A percentile compares a stretch with the other conserved stretches of the same genome.
Evolutionary conservation across 37 sponge, comb jelly and placozoan genomes (phyloP).

Genomic region (Corticium candelabrum): DNA sequence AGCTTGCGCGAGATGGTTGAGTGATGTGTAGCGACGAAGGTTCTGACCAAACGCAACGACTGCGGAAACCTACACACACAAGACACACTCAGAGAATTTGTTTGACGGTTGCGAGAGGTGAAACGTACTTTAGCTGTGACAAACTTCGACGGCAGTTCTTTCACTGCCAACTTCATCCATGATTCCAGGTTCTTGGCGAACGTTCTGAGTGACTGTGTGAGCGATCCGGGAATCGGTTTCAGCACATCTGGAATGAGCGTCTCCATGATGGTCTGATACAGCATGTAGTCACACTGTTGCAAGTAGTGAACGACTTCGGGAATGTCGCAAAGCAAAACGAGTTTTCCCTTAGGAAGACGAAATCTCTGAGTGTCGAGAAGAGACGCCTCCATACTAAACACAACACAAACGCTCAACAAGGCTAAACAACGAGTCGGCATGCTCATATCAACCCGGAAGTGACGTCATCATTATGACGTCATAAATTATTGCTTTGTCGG

Average conservation of each 20-base stretch:
- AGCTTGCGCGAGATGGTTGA: constrained; percentile 98
- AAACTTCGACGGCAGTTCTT: constrained; percentile 44
- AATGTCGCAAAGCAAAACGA: constrained; percentile 43
- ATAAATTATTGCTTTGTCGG: too few relatives aligned
- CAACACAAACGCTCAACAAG: background rate
- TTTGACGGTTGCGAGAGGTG: background rate
- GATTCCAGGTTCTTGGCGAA: constrained; percentile 95
- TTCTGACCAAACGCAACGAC: constrained; percentile 95
- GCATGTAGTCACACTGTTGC: constrained; percentile 71
- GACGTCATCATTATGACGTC: too few relatives aligned
- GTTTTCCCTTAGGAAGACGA: constrained; percentile 47
- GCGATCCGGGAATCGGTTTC: constrained; percentile 80
- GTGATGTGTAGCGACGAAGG: constrained; percentile 94
- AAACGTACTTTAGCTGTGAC: background rate
- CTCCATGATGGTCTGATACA: constrained; percentile 92
- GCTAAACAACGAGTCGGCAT: too few relatives aligned
- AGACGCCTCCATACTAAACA: too few relatives aligned
- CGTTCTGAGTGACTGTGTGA: constrained; percentile 92
- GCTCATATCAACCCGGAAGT: too few relatives aligned
- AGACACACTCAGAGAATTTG: background rate
- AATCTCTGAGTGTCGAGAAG: constrained; percentile 10
- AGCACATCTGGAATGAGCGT: constrained; percentile 88
- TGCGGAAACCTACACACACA: constrained; percentile 47
- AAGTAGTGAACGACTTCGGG: constrained; percentile 56
- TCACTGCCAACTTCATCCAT: constrained; percentile 54